These are phyloP conservation scores for Platyscapa corneri DNA, from an alignment of 1,140 invertebrate species.

Conservation along the genomic window DNA sequence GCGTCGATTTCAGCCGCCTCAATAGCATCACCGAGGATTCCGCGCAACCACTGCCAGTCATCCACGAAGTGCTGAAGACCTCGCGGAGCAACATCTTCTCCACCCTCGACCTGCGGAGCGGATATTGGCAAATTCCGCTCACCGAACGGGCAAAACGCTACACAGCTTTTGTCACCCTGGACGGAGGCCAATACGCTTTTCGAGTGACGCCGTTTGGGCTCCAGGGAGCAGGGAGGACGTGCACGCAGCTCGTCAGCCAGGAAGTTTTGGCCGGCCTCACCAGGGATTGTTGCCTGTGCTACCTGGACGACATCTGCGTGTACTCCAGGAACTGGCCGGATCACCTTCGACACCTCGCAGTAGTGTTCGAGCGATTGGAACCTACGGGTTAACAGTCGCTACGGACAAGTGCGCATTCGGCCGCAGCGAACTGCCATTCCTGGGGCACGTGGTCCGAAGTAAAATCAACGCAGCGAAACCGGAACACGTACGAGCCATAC, in stretches of 20 bases:
- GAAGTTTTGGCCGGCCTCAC: neutral
- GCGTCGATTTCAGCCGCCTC: constrained; percentile 44
- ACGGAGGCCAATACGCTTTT: constrained; percentile 36
- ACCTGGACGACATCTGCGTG: too few relatives aligned
- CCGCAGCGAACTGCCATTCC: too few relatives aligned
- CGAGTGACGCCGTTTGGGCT: constrained; percentile 35
- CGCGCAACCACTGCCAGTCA: constrained; percentile 24
- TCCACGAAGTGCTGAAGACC: constrained; percentile 41
- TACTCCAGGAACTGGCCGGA: too few relatives aligned
- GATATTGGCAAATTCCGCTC: constrained; percentile 52
- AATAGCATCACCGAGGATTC: constrained; percentile 41
- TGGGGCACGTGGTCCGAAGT: too few relatives aligned
- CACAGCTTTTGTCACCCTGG: constrained; percentile 20
- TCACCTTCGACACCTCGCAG: too few relatives aligned
- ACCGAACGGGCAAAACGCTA: neutral
- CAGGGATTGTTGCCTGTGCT: neutral
- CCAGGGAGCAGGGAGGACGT: constrained; percentile 2
- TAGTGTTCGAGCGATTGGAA: too few relatives aligned
- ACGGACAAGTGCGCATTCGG: too few relatives aligned
- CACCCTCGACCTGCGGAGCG: constrained; percentile 38
- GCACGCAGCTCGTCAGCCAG: constrained; percentile 15
- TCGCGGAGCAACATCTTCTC: constrained; percentile 33
- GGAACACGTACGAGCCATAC: too few relatives aligned
- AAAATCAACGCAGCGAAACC: too few relatives aligned
- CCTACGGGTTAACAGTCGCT: too few relatives aligned